These are phyloP conservation scores for Phainopepla nitens DNA, from an alignment of 2,113 vertebrate species.

Conservation along the genomic window DNA sequence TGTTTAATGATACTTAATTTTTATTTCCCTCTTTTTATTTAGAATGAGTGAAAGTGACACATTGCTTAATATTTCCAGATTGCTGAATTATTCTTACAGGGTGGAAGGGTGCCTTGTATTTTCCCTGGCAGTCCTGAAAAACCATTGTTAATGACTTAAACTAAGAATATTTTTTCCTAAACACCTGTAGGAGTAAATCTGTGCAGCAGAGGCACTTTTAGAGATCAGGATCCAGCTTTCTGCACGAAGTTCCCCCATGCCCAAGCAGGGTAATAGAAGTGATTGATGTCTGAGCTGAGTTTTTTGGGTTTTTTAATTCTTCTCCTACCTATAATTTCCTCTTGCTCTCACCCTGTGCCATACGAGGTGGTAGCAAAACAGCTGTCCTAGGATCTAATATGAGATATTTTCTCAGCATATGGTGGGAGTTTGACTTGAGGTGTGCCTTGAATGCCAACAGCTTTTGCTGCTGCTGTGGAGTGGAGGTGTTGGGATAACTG, in stretches of 20 bases:
- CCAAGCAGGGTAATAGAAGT: not conserved
- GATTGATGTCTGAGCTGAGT: not conserved
- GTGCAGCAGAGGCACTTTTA: not conserved
- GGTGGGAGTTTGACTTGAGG: not conserved
- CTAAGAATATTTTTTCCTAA: not conserved
- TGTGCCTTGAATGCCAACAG: not conserved
- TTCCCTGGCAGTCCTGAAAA: not conserved
- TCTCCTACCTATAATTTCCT: not conserved
- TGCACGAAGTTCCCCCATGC: not conserved
- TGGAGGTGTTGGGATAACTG: not conserved
- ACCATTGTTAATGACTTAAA: not conserved
- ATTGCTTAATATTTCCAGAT: not conserved
- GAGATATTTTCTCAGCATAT: not conserved
- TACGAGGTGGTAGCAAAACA: not conserved
- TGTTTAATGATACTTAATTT: not conserved
- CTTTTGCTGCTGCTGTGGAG: not conserved
- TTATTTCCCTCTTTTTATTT: conserved; percentile 35
- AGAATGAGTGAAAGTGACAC: conserved; percentile 17
- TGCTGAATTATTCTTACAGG: not conserved
- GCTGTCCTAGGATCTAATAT: not conserved
- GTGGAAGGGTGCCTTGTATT: not conserved
- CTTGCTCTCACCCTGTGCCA: not conserved
- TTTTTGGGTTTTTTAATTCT: not conserved
- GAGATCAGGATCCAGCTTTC: not conserved
- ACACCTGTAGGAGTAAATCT: not conserved